Evolutionary conservation across 2,113 vertebrate species (phyloP).

Genomic region (Aegithalos caudatus): DNA sequence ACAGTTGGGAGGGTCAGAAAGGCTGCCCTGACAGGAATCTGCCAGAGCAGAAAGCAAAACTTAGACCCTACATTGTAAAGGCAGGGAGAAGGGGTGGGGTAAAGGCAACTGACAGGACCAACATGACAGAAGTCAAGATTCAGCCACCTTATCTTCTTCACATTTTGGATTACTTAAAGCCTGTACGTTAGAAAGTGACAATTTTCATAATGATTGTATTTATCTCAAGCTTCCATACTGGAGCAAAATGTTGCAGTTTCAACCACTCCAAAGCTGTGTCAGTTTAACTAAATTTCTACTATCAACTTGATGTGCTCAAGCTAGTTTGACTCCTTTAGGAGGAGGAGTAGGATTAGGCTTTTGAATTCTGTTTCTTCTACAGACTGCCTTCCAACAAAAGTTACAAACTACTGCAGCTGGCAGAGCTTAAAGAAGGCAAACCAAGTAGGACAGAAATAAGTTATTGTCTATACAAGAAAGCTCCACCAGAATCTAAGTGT

Average conservation of each 20-base stretch:
- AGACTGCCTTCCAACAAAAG: background rate
- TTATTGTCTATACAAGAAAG: constrained; percentile 37
- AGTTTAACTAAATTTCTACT: background rate
- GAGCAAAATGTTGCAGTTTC: background rate
- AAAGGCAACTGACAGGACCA: background rate
- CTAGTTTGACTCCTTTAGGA: background rate
- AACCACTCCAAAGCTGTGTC: background rate
- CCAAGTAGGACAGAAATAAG: background rate
- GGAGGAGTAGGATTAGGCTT: background rate
- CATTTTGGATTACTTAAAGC: background rate
- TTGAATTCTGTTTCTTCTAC: background rate
- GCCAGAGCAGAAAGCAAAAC: background rate
- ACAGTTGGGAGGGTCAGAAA: background rate
- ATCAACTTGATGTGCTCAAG: background rate
- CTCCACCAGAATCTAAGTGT: background rate
- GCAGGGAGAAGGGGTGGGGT: background rate
- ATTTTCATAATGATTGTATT: background rate
- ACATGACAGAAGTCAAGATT: background rate
- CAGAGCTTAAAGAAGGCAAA: constrained; percentile 10
- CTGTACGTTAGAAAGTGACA: background rate
- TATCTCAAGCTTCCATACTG: background rate
- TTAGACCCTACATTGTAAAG: background rate
- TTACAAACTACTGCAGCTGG: background rate
- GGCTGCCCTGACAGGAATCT: background rate
- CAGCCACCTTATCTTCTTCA: background rate